Conservation (phyloP, 2,113 vertebrate species). For the Kryptolebias marmoratus region DNA sequence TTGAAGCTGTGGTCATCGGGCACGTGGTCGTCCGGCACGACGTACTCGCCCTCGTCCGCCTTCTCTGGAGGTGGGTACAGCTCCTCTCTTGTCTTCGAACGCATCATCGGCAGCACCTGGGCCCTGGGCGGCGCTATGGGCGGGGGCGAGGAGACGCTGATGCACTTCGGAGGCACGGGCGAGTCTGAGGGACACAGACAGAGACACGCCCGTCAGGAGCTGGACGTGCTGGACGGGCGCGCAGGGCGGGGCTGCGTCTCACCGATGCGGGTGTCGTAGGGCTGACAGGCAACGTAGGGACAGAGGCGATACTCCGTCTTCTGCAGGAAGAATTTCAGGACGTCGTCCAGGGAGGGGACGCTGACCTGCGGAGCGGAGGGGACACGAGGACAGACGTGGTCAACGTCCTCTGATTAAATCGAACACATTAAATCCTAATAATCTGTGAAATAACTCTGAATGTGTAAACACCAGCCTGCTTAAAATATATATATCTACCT, state of each 20-base stretch:
- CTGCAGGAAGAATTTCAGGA: conserved; percentile 64
- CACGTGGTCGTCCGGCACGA: conserved; percentile 10
- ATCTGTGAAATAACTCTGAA: not conserved
- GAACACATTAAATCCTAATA: not conserved
- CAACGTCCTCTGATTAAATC: too few relatives aligned
- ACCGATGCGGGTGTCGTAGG: conserved; percentile 70
- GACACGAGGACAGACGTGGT: not conserved
- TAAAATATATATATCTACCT: too few relatives aligned
- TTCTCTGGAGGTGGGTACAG: not conserved
- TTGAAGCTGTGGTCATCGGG: not conserved
- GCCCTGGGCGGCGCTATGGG: conserved; percentile 34
- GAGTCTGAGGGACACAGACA: conserved; percentile 35
- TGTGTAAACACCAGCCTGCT: too few relatives aligned
- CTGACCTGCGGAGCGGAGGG: conserved; percentile 56
- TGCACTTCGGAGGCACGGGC: conserved; percentile 8
- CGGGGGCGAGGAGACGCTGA: not conserved
- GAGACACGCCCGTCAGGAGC: not conserved
- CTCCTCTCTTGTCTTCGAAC: not conserved
- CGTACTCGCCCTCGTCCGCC: conserved; percentile 39
- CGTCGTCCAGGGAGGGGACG: conserved; percentile 51
- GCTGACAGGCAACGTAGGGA: conserved; percentile 53
- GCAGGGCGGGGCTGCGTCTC: conserved; percentile 7
- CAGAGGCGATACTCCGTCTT: conserved; percentile 53
- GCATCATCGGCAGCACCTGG: conserved; percentile 45
- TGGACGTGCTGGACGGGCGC: too few relatives aligned